Evolutionary conservation across 37 sponge, comb jelly and placozoan genomes (phyloP).

Genomic region (Oopsacas minuta): DNA sequence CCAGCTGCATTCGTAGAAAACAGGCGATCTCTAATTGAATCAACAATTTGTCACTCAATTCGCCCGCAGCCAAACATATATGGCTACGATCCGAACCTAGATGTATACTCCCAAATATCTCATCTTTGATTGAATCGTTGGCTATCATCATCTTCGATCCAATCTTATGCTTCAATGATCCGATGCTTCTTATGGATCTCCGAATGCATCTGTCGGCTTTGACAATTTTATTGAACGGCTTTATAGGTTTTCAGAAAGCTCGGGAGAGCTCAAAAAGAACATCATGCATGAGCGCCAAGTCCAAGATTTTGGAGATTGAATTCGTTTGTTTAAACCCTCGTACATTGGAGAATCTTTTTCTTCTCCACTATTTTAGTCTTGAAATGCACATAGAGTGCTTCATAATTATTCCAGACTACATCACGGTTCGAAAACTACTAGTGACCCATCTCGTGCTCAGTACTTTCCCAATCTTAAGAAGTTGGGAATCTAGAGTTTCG

Average conservation of each 20-base stretch:
- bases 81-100: too few relatives aligned
- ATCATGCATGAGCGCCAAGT: not conserved
- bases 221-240: too few relatives aligned
- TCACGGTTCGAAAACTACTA: not conserved
- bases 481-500: not conserved
- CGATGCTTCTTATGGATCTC: too few relatives aligned
- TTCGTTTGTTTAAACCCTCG: not conserved
- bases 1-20: not conserved
- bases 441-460: not conserved
- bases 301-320: not conserved
- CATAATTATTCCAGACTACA: not conserved
- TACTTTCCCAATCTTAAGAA: not conserved
- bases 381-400: not conserved
- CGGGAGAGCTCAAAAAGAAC: not conserved
- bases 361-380: not conserved
- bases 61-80: not conserved
- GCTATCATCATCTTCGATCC: too few relatives aligned
- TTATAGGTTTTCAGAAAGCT: too few relatives aligned
- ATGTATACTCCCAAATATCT: too few relatives aligned
- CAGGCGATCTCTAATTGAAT: not conserved
- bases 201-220: too few relatives aligned
- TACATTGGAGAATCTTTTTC: not conserved
- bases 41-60: not conserved
- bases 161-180: too few relatives aligned
- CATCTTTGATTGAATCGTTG: too few relatives aligned